Conservation (phyloP, 1,140 invertebrate genomes). For the Lethrus apterus region DNA sequence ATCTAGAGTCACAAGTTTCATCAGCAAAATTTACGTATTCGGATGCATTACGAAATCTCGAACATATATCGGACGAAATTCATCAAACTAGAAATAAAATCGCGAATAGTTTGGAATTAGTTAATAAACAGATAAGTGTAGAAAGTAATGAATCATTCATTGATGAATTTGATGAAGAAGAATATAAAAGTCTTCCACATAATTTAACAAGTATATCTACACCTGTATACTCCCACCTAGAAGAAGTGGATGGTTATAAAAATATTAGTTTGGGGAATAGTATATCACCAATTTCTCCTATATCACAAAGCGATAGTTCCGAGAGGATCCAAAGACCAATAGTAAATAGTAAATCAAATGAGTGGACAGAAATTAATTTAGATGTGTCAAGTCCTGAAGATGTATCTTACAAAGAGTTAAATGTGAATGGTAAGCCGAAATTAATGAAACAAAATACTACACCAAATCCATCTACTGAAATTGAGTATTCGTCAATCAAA, state of each 20-base stretch:
- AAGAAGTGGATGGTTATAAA: slow-evolving; percentile 39
- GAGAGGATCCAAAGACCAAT: slow-evolving; percentile 17
- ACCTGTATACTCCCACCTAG: slow-evolving; percentile 31
- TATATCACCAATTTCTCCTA: slow-evolving; percentile 24
- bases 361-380: slow-evolving; percentile 49
- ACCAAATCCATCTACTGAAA: slow-evolving; percentile 27
- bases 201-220: slow-evolving; percentile 35
- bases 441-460: slow-evolving; percentile 32
- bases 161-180: slow-evolving; percentile 35
- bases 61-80: slow-evolving; percentile 90
- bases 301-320: slow-evolving; percentile 24
- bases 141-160: slow-evolving; percentile 33
- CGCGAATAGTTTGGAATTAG: not conserved
- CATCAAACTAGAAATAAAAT: slow-evolving; percentile 46
- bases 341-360: slow-evolving; percentile 37
- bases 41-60: slow-evolving; percentile 74
- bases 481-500: slow-evolving; percentile 27
- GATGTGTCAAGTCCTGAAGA: slow-evolving; percentile 48
- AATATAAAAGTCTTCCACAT: slow-evolving; percentile 43
- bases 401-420: slow-evolving; percentile 24
- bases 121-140: slow-evolving; percentile 26
- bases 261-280: slow-evolving; percentile 21
- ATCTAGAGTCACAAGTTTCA: slow-evolving; percentile 69
- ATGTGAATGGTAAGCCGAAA: slow-evolving; percentile 23
- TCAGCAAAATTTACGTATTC: slow-evolving; percentile 79